Conservation (phyloP, 2,113 vertebrate species). For the Pluvialis apricaria region DNA sequence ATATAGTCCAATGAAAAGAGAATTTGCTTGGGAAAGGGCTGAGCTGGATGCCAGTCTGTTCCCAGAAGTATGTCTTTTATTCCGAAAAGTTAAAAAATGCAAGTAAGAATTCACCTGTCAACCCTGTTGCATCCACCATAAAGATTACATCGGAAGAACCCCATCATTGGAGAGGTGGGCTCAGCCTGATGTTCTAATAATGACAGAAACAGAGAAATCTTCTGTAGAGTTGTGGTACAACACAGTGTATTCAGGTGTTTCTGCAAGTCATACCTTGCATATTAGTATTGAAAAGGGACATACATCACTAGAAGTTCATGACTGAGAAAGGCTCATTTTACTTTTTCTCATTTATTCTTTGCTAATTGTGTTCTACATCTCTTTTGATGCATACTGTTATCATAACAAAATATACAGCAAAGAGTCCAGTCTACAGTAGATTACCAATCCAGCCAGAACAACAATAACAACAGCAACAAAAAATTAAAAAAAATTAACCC, state of each 20-base stretch:
- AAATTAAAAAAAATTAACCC: not conserved
- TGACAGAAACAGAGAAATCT: not conserved
- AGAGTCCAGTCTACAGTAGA: not conserved
- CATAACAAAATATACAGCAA: not conserved
- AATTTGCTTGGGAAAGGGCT: not conserved
- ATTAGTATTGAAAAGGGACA: not conserved
- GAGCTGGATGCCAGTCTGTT: not conserved
- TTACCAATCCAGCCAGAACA: not conserved
- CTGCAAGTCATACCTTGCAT: not conserved
- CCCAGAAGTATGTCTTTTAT: not conserved
- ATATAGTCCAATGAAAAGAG: not conserved
- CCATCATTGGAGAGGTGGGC: not conserved
- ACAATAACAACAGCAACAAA: not conserved
- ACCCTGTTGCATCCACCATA: not conserved
- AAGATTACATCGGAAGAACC: rapidly evolving
- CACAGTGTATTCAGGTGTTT: not conserved
- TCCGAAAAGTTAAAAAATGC: not conserved
- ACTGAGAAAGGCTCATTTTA: not conserved
- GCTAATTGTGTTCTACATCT: not conserved
- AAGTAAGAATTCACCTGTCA: not conserved
- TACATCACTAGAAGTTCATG: not conserved
- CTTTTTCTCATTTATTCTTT: not conserved
- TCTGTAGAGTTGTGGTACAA: not conserved
- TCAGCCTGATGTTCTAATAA: not conserved
- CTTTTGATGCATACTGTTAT: not conserved